phyloP scores from a whole-genome alignment of 2,113 vertebrate species.

The Nipponia nippon region DNA sequence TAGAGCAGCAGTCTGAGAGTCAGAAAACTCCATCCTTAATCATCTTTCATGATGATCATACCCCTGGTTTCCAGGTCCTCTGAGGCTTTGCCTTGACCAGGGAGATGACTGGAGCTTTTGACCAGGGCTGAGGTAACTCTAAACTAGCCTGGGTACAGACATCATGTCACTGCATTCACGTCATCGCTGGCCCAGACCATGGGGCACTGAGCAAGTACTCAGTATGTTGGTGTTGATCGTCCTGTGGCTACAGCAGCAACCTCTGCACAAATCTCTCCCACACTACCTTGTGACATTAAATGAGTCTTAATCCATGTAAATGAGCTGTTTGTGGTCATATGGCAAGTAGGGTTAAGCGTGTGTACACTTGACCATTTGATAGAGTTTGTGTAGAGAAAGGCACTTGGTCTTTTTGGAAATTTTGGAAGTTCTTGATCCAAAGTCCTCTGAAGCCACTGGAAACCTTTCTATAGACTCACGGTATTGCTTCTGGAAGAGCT shows the following conservation, averaged over 20 bases:
- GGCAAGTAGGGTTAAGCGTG: background rate
- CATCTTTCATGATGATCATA: background rate
- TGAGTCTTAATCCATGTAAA: background rate
- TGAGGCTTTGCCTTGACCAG: background rate
- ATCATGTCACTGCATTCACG: rapidly evolving
- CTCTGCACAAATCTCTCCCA: background rate
- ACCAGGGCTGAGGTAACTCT: background rate
- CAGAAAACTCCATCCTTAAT: background rate
- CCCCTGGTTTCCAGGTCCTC: background rate
- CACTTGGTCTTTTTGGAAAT: background rate
- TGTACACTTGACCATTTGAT: background rate
- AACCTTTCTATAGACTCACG: rapidly evolving
- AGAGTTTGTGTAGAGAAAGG: background rate
- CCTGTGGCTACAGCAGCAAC: background rate
- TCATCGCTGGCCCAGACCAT: background rate
- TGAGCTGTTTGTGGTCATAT: background rate
- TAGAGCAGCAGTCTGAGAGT: background rate
- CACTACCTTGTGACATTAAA: background rate
- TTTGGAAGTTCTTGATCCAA: background rate
- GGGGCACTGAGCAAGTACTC: background rate
- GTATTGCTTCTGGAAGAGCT: background rate
- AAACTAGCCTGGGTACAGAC: background rate
- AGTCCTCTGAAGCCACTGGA: background rate
- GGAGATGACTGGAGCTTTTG: background rate
- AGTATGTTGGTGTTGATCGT: background rate